These are phyloP conservation scores for Zeus faber DNA, from an alignment of 2,113 vertebrate species.

Conservation along the genomic window DNA sequence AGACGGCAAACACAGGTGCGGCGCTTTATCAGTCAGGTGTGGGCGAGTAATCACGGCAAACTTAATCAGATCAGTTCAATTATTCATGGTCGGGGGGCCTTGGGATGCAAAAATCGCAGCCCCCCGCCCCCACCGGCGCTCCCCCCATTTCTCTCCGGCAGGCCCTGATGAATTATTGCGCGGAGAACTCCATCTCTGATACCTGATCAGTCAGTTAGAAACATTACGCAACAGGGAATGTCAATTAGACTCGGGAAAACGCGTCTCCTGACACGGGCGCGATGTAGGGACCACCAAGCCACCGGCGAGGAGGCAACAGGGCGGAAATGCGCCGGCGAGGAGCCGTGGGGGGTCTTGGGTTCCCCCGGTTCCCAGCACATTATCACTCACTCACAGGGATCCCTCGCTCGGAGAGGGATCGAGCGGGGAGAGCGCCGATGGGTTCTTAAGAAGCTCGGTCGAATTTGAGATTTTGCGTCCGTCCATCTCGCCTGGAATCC, in stretches of 20 bases:
- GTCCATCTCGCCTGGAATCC: no score
- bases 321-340: not conserved
- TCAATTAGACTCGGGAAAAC: conserved; percentile 65
- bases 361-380: no score
- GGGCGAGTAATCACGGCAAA: conserved; percentile 79
- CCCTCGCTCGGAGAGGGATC: not conserved
- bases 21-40: conserved; percentile 70
- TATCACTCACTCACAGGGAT: no score
- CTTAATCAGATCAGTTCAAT: conserved; percentile 82
- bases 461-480: no score
- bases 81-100: conserved; percentile 80
- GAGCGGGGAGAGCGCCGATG: no score
- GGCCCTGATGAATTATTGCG: conserved; percentile 78
- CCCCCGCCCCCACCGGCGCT: conserved; percentile 5
- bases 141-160: conserved; percentile 54
- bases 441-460: conserved; percentile 5
- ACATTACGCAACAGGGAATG: conserved; percentile 75
- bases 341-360: no score
- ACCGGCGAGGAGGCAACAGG: conserved; percentile 18
- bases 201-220: conserved; percentile 77
- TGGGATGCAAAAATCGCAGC: conserved; percentile 57
- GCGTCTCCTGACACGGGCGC: conserved; percentile 42
- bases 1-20: conserved; percentile 75
- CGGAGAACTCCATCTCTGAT: conserved; percentile 77
- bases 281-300: conserved; percentile 38